Evolutionary conservation across 2,113 vertebrate genomes (phyloP).

Genomic region (Nothoprocta pentlandii): DNA sequence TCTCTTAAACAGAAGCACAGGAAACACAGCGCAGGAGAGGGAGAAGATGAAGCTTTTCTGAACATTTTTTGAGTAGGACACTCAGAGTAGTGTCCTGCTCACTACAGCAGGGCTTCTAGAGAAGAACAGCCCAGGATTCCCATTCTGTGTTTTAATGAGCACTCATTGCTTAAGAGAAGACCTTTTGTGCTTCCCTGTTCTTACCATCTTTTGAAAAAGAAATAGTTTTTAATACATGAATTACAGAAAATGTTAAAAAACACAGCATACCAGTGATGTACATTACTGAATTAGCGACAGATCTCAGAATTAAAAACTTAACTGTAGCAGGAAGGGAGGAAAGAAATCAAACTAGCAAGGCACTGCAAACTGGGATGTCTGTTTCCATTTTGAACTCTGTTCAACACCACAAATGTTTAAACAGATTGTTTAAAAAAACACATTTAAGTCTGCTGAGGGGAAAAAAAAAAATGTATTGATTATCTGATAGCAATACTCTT

Average conservation of each 20-base stretch:
- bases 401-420: slow-evolving; percentile 37
- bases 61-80: not conserved
- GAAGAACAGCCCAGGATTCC: not conserved
- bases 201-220: slow-evolving; percentile 16
- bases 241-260: not conserved
- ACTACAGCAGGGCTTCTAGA: not conserved
- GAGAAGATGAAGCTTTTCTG: not conserved
- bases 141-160: not conserved
- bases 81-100: not conserved
- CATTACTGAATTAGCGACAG: not conserved
- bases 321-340: not conserved
- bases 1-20: not conserved
- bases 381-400: not conserved
- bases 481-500: not conserved
- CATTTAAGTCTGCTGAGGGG: not conserved
- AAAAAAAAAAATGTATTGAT: not conserved
- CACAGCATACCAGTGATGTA: not conserved
- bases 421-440: not conserved
- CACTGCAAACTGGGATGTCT: not conserved
- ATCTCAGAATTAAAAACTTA: not conserved
- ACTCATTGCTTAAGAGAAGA: not conserved
- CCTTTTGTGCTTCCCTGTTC: not conserved
- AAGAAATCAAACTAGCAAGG: slow-evolving; percentile 17
- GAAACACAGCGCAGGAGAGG: not conserved
- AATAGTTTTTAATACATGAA: not conserved